Conservation (phyloP, 2,113 vertebrate species). For the Cyprinodon variegatus region DNA sequence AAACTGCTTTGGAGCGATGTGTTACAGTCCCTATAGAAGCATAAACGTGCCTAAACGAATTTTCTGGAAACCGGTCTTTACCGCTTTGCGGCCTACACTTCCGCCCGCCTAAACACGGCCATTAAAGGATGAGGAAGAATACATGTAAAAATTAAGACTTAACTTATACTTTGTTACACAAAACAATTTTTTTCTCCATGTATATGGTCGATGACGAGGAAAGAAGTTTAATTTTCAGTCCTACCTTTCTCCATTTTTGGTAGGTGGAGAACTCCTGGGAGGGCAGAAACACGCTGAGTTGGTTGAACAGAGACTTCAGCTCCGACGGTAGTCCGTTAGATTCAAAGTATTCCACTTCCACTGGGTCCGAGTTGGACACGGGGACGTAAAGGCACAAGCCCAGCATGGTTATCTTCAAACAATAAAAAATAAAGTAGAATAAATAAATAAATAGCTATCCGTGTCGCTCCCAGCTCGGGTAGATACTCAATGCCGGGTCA, state of each 20-base stretch:
- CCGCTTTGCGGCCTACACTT: constrained; percentile 48
- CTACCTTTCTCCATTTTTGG: constrained; percentile 89
- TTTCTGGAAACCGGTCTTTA: constrained; percentile 21
- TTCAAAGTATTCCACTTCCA: constrained; percentile 93
- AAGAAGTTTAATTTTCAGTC: neutral
- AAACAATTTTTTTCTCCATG: neutral
- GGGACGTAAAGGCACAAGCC: constrained; percentile 92
- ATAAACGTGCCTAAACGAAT: neutral
- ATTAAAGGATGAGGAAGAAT: neutral
- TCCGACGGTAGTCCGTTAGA: constrained; percentile 89
- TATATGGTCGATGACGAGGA: neutral
- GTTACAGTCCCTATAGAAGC: neutral
- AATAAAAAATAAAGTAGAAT: constrained; percentile 57
- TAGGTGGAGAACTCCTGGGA: constrained; percentile 92
- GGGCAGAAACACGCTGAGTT: constrained; percentile 90
- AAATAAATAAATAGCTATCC: constrained; percentile 72
- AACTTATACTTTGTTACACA: no score
- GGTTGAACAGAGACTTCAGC: constrained; percentile 90
- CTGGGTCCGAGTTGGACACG: constrained; percentile 78
- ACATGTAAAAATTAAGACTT: neutral
- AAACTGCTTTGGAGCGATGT: neutral
- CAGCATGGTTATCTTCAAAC: constrained; percentile 79
- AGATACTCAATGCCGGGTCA: constrained; percentile 72
- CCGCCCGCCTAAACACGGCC: constrained; percentile 9
- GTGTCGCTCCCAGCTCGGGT: rapidly evolving